Conservation (phyloP, 2,113 vertebrate genomes). For the Micromys minutus region DNA sequence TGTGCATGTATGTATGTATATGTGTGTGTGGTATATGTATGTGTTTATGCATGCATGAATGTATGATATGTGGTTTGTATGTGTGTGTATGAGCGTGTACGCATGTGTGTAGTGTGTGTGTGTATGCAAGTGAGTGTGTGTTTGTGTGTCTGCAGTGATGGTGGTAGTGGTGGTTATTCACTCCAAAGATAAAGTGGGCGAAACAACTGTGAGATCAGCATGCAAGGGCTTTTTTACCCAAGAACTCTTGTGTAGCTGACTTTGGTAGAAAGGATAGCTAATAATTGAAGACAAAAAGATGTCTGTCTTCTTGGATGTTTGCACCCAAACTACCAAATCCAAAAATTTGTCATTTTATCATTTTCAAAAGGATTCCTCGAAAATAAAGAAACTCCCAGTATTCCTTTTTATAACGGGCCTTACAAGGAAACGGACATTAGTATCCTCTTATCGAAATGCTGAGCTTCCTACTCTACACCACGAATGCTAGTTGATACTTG, state of each 20-base stretch:
- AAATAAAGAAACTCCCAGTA: conserved; percentile 61
- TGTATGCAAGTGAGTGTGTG: not conserved
- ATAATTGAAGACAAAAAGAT: conserved; percentile 48
- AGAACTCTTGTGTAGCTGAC: not conserved
- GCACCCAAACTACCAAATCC: conserved; percentile 32
- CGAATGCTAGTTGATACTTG: not conserved
- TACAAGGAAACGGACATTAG: conserved; percentile 7
- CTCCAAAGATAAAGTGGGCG: conserved; percentile 1
- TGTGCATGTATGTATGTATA: not conserved
- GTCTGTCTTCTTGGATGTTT: conserved; percentile 13
- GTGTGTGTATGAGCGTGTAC: not conserved
- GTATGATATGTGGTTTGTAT: not conserved
- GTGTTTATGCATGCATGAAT: not conserved
- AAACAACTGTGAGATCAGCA: conserved; percentile 43
- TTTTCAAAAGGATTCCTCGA: conserved; percentile 47
- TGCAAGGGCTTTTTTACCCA: conserved; percentile 23
- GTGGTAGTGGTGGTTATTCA: not conserved
- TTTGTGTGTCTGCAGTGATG: not conserved
- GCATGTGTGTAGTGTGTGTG: not conserved
- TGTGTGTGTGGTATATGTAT: not conserved
- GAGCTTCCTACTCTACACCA: not conserved
- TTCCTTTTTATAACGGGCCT: not conserved
- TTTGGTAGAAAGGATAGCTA: conserved; percentile 22
- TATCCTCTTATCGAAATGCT: conserved; percentile 32
- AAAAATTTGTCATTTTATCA: conserved; percentile 48